Base-by-base conservation (phyloP, 2,888 invertebrate genomes). In the Xestia ashworthii region DNA sequence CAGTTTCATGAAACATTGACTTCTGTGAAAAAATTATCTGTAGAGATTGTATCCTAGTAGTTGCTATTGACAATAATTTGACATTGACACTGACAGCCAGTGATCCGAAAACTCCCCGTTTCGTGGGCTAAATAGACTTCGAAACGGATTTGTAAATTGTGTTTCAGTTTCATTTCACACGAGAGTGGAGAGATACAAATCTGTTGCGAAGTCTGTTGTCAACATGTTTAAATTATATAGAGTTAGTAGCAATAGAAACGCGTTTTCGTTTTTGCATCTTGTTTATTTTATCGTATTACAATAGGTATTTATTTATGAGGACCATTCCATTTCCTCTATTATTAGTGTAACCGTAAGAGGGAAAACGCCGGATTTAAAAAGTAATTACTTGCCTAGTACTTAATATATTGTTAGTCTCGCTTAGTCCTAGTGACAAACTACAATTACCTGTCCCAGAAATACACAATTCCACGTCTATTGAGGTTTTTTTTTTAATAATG, bases 81-180 rank as follows among this genome's bases (percentile, higher is more conserved):
- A 50, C n/a, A 66, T 50, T 67, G 71, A 50, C 32, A 66, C 44
- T 67, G 71, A 71, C 66, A 71, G 9, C 32, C 16, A 80, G 60
- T 65, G 65, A 68, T 66, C 68, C 64, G 68, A 69, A 78, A 75
- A 68, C 48, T 71, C 53, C 53, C 38, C n/a, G 68, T 60, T 75
- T 62, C 50, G 74, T 68, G 70, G 70, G 25, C 62, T 72, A 79
- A 79, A 11, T 69, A 48, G n/a, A 41, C 58, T 73, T 82, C 60
- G 62, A 74, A 75, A 80, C 74, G 58, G 68, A 72, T 80, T 78
- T 74, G 72, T 85, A 80, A 53, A 78, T 60, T 60, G n/a, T 22
- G 46, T 75, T 66, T 73, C 69, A 64, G 64, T 69, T 44, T 44
- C 3, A 65, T n/a, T 78, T 69, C 25, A 50, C 16, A 60, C 48